These are phyloP conservation scores for Autographa pulchrina DNA, from an alignment of 2,888 invertebrate species.

Conservation along the genomic window DNA sequence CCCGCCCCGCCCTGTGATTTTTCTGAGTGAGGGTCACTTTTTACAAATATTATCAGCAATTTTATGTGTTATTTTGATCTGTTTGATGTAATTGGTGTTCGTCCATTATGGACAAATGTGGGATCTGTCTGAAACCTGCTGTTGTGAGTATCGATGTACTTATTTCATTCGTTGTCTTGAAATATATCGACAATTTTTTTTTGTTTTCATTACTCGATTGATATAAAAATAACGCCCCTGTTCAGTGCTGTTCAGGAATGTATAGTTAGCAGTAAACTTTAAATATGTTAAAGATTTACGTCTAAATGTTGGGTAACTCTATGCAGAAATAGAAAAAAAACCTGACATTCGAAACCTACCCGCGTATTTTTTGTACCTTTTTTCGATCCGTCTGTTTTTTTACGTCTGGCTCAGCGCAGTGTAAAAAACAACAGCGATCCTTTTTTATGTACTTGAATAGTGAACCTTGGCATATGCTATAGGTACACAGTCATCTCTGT, in stretches of 20 bases:
- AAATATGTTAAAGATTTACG: constrained; percentile 47
- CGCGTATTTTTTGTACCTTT: constrained; percentile 84
- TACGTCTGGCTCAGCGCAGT: constrained; percentile 85
- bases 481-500: constrained; percentile 47
- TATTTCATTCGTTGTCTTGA: constrained; percentile 69
- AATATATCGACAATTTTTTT: constrained; percentile 77
- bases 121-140: constrained; percentile 83
- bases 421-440: constrained; percentile 79
- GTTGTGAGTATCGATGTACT: constrained; percentile 76
- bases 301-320: constrained; percentile 48
- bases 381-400: constrained; percentile 82
- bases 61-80: constrained; percentile 73
- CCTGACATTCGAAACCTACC: constrained; percentile 85
- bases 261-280: constrained; percentile 42
- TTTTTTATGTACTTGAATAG: constrained; percentile 73
- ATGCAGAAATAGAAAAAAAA: constrained; percentile 75
- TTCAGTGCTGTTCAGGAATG: constrained; percentile 54
- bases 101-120: constrained; percentile 85
- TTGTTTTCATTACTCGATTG: constrained; percentile 85
- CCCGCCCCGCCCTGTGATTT: constrained; percentile 79
- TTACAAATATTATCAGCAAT: constrained; percentile 76
- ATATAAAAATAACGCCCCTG: constrained; percentile 81
- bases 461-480: constrained; percentile 74
- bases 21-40: constrained; percentile 68
- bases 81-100: constrained; percentile 59